Percentiles rank a stretch among this genome's conserved stretches.
Evolutionary conservation across 2,888 invertebrate species (phyloP).

Genomic region (Drosophila siamana): DNA sequence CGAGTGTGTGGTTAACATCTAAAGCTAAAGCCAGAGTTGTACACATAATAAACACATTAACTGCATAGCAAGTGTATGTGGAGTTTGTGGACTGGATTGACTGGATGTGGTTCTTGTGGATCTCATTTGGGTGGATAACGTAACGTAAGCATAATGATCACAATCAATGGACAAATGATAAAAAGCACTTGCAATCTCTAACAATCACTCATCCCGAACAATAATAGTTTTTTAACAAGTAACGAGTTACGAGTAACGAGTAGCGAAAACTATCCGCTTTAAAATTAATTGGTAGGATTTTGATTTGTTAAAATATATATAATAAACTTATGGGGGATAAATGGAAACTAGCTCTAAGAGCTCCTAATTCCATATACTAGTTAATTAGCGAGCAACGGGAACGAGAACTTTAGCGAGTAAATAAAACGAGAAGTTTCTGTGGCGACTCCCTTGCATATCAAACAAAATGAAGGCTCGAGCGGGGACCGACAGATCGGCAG

Average conservation of each 20-base stretch:
- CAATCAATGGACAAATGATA: conserved; percentile 12
- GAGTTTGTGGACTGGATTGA: background rate
- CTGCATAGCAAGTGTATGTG: conserved; percentile 1
- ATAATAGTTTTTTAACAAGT: conserved; percentile 1
- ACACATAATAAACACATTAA: conserved; percentile 40
- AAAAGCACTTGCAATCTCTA: background rate
- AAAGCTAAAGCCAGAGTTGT: conserved; percentile 38
- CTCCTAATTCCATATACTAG: background rate
- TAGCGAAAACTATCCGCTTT: conserved; percentile 12
- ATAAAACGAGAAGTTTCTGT: background rate
- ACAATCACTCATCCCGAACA: background rate
- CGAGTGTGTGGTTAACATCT: conserved; percentile 34
- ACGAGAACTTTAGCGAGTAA: background rate
- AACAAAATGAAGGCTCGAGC: background rate
- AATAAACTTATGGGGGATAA: background rate
- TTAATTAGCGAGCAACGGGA: background rate
- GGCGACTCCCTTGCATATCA: background rate
- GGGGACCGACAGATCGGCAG: background rate
- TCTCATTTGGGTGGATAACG: too few species aligned
- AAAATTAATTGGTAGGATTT: background rate
- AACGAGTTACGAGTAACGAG: conserved; percentile 25
- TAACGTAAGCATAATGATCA: conserved; percentile 7
- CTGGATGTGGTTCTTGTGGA: too few species aligned
- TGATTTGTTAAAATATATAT: background rate
- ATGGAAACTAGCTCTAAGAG: background rate